A percentile compares a stretch with the other conserved stretches of the same genome.
Evolutionary conservation across 2,113 vertebrate species (phyloP).

Genomic region (Spea bombifrons): DNA sequence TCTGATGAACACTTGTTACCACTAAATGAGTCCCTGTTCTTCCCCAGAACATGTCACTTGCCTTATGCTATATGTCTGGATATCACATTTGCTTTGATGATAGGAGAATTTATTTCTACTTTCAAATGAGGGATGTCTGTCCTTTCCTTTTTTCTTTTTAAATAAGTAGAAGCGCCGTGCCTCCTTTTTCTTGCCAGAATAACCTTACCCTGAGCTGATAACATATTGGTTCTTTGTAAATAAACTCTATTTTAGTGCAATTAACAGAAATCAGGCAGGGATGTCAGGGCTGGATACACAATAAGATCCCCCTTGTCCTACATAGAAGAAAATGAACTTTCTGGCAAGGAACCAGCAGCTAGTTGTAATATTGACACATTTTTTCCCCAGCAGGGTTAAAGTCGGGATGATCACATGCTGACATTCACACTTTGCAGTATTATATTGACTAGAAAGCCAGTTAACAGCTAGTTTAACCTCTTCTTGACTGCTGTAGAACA

Average conservation of each 20-base stretch:
- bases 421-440: constrained; percentile 40
- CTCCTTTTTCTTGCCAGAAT: not conserved
- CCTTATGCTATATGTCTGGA: constrained; percentile 19
- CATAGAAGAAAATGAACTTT: constrained; percentile 46
- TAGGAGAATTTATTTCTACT: constrained; percentile 1
- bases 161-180: constrained; percentile 28
- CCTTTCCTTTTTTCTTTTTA: constrained; percentile 8
- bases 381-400: constrained; percentile 49
- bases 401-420: constrained; percentile 48
- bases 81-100: constrained; percentile 24
- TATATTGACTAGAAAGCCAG: constrained; percentile 44
- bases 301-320: constrained; percentile 42
- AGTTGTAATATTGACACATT: constrained; percentile 47
- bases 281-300: constrained; percentile 30
- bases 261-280: constrained; percentile 38
- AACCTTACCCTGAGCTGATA: constrained; percentile 13
- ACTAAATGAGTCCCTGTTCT: not conserved
- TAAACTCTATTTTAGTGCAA: constrained; percentile 39
- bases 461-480: constrained; percentile 37
- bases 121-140: not conserved
- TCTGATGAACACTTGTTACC: not conserved
- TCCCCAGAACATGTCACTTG: constrained; percentile 16
- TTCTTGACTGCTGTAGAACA: not conserved
- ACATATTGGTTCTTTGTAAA: constrained; percentile 34
- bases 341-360: constrained; percentile 46